phyloP scores from a whole-genome alignment of 2,888 invertebrate species.

The Microplitis manilae region DNA sequence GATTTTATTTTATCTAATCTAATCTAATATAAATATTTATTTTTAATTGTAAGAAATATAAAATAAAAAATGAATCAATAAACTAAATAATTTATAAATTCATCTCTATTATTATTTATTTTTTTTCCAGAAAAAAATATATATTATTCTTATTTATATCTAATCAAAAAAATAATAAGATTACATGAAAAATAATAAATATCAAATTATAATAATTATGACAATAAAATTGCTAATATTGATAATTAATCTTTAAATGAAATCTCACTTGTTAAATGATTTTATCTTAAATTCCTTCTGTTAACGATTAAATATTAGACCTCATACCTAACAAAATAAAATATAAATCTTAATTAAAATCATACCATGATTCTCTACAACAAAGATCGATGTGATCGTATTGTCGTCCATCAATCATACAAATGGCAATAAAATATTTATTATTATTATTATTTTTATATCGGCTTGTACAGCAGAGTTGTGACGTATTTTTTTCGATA shows the following conservation, averaged over 20 bases:
- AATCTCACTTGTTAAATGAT: neutral
- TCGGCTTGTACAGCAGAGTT: slow-evolving; percentile 97
- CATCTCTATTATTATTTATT: neutral
- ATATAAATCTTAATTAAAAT: slow-evolving; percentile 4
- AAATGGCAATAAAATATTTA: slow-evolving; percentile 51
- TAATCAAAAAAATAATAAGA: neutral
- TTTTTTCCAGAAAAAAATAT: neutral
- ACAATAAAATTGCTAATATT: neutral
- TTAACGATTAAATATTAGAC: slow-evolving; percentile 10
- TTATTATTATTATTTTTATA: slow-evolving; percentile 73
- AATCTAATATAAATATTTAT: slow-evolving; percentile 40
- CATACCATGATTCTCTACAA: slow-evolving; percentile 10
- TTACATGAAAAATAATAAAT: neutral
- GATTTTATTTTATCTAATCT: slow-evolving; percentile 39
- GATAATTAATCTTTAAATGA: neutral
- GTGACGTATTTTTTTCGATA: slow-evolving; percentile 99
- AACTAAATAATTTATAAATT: neutral
- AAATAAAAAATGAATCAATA: neutral
- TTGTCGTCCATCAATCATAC: slow-evolving; percentile 16
- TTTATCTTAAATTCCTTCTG: neutral
- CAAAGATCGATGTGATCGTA: slow-evolving; percentile 20
- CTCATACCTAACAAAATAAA: neutral
- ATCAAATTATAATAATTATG: slow-evolving; percentile 18
- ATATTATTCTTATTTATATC: neutral
- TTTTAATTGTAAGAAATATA: slow-evolving; percentile 27